These are phyloP conservation scores for Atlantisia rogersi DNA, from an alignment of 2,113 vertebrate genomes.

Conservation along the genomic window DNA sequence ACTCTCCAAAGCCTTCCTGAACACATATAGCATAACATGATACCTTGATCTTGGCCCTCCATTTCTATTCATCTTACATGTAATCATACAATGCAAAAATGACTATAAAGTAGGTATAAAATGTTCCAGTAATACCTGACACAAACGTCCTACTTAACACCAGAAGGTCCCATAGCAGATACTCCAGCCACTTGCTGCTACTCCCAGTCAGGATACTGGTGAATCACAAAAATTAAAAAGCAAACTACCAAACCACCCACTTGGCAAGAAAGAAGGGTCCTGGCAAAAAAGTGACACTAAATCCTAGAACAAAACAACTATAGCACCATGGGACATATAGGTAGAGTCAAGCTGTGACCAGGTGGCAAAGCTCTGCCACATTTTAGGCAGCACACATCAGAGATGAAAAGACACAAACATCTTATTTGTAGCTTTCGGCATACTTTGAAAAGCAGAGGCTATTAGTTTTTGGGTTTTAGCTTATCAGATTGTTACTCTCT, in stretches of 20 bases:
- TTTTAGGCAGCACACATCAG: neutral
- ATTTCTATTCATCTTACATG: neutral
- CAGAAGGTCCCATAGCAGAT: neutral
- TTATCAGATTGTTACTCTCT: neutral
- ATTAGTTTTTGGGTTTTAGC: neutral
- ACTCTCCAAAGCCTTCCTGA: neutral
- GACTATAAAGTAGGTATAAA: neutral
- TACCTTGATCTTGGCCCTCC: neutral
- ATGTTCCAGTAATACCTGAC: neutral
- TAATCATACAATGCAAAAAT: neutral
- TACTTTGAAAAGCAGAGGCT: neutral
- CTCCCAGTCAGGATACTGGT: neutral
- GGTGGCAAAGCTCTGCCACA: neutral
- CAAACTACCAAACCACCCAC: no score
- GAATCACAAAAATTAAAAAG: neutral
- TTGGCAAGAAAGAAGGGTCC: neutral
- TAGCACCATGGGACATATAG: neutral
- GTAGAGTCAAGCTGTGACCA: neutral
- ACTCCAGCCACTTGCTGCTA: neutral
- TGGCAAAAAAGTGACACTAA: neutral
- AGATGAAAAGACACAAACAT: neutral
- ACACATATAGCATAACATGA: neutral
- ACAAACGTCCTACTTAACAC: neutral
- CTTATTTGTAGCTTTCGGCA: neutral
- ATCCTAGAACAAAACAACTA: neutral